Conservation (phyloP, 2,113 vertebrate genomes). For the Caretta caretta region DNA sequence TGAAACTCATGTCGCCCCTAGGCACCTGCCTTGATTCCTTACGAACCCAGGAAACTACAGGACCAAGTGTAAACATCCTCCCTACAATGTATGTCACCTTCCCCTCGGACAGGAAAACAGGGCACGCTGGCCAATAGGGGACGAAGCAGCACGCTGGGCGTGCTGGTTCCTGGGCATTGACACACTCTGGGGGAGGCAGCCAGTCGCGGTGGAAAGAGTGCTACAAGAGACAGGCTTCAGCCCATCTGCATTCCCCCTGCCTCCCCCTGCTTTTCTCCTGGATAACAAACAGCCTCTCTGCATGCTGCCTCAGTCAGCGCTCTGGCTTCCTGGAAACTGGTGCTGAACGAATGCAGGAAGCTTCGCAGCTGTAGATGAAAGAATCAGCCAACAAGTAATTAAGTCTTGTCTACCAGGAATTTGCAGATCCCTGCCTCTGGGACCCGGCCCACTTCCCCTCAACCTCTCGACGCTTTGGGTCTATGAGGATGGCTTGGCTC, state of each 20-base stretch:
- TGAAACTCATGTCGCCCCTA: neutral
- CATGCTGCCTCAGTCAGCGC: neutral
- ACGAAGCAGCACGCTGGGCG: neutral
- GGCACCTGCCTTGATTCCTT: neutral
- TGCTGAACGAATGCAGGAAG: neutral
- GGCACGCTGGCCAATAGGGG: neutral
- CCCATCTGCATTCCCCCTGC: neutral
- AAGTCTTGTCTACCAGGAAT: neutral
- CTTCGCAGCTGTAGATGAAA: slow-evolving; percentile 7
- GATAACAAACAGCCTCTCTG: neutral
- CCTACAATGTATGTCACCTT: neutral
- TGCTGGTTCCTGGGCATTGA: neutral
- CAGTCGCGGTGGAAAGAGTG: neutral
- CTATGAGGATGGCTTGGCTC: neutral
- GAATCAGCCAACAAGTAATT: neutral
- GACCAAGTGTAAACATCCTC: neutral
- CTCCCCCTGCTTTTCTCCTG: neutral
- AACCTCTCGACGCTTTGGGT: neutral
- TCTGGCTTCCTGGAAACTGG: neutral
- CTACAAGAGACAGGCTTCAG: neutral
- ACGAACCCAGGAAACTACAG: neutral
- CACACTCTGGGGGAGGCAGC: neutral
- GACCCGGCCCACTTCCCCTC: neutral
- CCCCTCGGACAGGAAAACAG: neutral
- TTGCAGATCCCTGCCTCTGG: neutral